These are phyloP conservation scores for Mus pahari DNA, from an alignment of 2,113 vertebrate species.

Conservation along the genomic window DNA sequence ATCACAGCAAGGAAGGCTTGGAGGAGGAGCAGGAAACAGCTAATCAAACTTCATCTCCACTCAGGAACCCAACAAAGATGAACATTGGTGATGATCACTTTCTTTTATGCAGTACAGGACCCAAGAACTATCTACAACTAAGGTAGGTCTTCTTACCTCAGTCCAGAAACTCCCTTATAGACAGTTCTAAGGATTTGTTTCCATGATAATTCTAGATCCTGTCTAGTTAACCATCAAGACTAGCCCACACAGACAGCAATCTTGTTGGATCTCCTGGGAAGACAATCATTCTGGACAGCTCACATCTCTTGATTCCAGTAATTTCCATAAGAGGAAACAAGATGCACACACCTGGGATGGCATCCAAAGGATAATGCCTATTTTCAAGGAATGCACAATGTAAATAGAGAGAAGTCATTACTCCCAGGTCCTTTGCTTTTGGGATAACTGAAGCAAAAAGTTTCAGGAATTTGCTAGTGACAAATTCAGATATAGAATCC, in stretches of 20 bases:
- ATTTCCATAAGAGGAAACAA: conserved; percentile 25
- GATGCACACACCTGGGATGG: neutral
- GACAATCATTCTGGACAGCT: neutral
- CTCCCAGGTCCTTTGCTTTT: neutral
- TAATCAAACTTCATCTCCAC: too few relatives aligned
- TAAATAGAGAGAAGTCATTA: conserved; percentile 2
- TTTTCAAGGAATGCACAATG: neutral
- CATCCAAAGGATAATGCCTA: neutral
- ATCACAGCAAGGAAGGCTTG: neutral
- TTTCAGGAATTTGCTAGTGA: neutral
- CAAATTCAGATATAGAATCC: neutral
- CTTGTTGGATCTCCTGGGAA: neutral
- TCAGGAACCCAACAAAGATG: neutral
- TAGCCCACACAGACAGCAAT: neutral
- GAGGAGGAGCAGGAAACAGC: too few relatives aligned
- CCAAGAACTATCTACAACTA: too few relatives aligned
- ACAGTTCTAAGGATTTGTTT: neutral
- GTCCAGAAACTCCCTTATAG: too few relatives aligned
- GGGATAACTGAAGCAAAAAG: neutral
- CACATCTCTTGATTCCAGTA: neutral
- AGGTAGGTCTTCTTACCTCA: neutral
- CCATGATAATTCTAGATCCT: neutral
- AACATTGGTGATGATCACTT: too few relatives aligned
- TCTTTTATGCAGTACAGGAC: neutral
- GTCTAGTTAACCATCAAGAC: neutral